phyloP scores from a whole-genome alignment of 2,113 vertebrate species.

The Gambusia holbrooki region DNA sequence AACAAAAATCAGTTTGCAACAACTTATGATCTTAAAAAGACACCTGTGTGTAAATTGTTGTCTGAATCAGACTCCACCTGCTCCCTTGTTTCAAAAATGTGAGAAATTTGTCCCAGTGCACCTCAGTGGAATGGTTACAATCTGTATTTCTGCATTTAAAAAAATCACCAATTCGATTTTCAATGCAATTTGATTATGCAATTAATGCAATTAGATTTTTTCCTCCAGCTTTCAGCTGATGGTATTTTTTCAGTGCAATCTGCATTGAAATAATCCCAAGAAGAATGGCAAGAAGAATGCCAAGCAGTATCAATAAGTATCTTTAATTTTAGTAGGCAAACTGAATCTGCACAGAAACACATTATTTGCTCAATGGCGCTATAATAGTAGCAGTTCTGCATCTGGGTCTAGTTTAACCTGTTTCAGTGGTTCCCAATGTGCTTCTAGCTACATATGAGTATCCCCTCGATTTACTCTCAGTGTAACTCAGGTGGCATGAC shows the following conservation, averaged over 20 bases:
- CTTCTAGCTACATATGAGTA: constrained; percentile 47
- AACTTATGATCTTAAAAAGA: no score
- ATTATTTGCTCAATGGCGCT: not conserved
- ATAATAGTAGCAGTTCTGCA: not conserved
- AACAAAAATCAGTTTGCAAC: no score
- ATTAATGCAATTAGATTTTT: no score
- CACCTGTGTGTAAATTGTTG: no score
- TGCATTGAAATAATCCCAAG: not conserved
- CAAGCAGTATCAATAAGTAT: not conserved
- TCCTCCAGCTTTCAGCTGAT: not conserved
- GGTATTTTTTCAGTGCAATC: not conserved
- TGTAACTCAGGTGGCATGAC: constrained; percentile 55
- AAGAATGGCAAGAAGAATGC: no score
- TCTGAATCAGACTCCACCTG: no score
- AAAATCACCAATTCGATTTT: not conserved
- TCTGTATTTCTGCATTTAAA: no score
- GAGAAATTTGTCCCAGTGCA: no score
- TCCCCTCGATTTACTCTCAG: constrained; percentile 15
- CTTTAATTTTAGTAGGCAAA: no score
- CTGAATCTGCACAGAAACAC: not conserved
- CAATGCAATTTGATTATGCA: not conserved
- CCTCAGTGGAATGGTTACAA: no score
- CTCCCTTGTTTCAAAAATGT: no score
- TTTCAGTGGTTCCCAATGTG: not conserved
- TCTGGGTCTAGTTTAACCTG: not conserved